Base-by-base conservation (phyloP, 2,888 invertebrate genomes). In the Tinea pellionella region DNA sequence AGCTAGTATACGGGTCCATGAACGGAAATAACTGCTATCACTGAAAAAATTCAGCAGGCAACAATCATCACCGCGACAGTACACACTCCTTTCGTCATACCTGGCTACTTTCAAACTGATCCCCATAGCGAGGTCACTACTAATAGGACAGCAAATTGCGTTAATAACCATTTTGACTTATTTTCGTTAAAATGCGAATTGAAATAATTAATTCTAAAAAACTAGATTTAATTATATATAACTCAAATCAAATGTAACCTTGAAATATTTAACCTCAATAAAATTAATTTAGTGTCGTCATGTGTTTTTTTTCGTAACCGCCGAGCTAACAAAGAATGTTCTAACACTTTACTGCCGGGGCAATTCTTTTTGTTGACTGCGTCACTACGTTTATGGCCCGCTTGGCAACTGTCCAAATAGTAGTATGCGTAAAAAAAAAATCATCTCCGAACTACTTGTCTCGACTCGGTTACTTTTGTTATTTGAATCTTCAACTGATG, bases 351-450 rank as follows among this genome's bases (percentile, higher is more conserved):
- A 47, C 47, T 47, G 47, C 53, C 53, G 53, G 7, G 24, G 53
- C 53, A 24, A 53, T 53, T 53, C 53, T 53, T 24, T 53, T 53
- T 63, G 64, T 63, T 60, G 63, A 62, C 64, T 62, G 63, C 65
- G 63, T 63, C 63, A 64, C 64, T 41, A 43, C 47, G 58, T 67
- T 66, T 66, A 67, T 66, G 41, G 62, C 63, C 41, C 62, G 61
- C 63, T 68, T 73, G 73, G 72, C 66, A 24, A 56, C 16, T 19
- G 37, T 70, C 73, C 73, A 73, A 68, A 62, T 64, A 62, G 69
- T 65, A 63, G 62, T 62, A 65, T 68, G 67, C 68, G 69, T 68
- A 72, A 71, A 72, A 69, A 69, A 30, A 32, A 13, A 32, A 29
- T 7, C 51, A 12, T 41, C 41, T 41, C 41, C 12, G 8, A 16